These are phyloP conservation scores for Gonioctena quinquepunctata DNA, from an alignment of 1,140 invertebrate species.

Conservation along the genomic window DNA sequence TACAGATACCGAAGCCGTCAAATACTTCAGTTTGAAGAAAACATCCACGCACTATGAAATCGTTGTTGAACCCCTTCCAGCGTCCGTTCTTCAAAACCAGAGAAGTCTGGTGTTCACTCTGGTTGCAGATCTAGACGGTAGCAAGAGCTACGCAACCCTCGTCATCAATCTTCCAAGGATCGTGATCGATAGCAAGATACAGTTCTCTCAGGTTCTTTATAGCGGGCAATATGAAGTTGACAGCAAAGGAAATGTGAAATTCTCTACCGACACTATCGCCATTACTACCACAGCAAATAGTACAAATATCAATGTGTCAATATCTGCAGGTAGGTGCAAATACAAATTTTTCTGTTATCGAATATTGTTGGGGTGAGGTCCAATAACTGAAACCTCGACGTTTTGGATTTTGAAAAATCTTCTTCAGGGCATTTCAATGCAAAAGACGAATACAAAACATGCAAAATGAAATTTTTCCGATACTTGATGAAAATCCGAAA, in stretches of 20 bases:
- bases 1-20: neutral
- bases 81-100: constrained; percentile 1
- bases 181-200: constrained; percentile 2
- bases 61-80: neutral
- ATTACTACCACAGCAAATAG: neutral
- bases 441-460: too few relatives aligned
- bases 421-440: too few relatives aligned
- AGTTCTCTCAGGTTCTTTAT: constrained; percentile 21
- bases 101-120: constrained; percentile 17
- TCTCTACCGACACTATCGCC: neutral
- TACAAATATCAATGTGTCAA: constrained; percentile 3
- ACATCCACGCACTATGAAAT: neutral
- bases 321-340: constrained; percentile 17
- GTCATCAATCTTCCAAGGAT: constrained; percentile 28
- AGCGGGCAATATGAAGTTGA: constrained; percentile 13
- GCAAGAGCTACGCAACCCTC: constrained; percentile 16
- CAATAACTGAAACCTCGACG: too few relatives aligned
- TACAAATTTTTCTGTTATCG: neutral
- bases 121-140: constrained; percentile 9
- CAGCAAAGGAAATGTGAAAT: neutral
- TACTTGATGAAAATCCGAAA: too few relatives aligned
- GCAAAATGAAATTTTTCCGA: too few relatives aligned
- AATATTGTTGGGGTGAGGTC: too few relatives aligned
- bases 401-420: too few relatives aligned
- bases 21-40: neutral